Evolutionary conservation across 2,797 vertebrate genomes (phyloP), one percentile per base, ranked within the genome.

Genomic region (Peromyscus nudipes): DNA sequence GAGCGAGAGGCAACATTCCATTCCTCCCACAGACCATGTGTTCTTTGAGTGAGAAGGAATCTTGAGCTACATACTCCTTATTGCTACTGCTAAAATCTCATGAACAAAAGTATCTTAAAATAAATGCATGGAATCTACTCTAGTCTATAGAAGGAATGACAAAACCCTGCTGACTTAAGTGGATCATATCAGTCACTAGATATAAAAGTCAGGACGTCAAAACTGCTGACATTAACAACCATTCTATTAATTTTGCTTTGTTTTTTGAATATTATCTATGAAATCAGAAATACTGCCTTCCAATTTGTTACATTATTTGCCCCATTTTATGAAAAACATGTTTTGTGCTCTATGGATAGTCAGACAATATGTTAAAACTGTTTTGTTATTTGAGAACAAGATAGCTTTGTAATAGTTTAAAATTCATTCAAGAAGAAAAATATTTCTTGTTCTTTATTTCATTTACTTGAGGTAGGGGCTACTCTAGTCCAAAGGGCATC

Each of bases 11-110:
- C 57, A 81, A 49, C 31, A 85, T 64, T 95, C 49, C 88, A 27
- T 57, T 88, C 85, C 96, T 87, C 92, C 98, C 96, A 97, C 92
- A 91, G 85, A 96, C 86, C 95, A 94, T 95, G 97, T 96, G 96
- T 79, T 96, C 79, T 95, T 31, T 43, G 19, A 86, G n/a, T n/a
- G 73, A 76, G 23, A 94, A 34, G 37, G 49, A 92, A 92, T 83
- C 21, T 82, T 0, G 0, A 69, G 95, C 76, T 81, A 40, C 0
- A 1, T 14, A 23, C 49, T 96, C 92, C 11, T 84, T 71, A 55
- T 27, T 84, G 52, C 69, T 64, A 46, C 6, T 91, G 67, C 79
- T 86, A 79, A 96, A 95, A 23, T 29, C 7, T 83, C 52, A 84
- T n/a, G 77, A 62, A 76, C 34, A 88, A 73, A 93, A 93, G 83